Base-by-base conservation (phyloP, 2,888 invertebrate genomes). In the Dendrolimus houi region DNA sequence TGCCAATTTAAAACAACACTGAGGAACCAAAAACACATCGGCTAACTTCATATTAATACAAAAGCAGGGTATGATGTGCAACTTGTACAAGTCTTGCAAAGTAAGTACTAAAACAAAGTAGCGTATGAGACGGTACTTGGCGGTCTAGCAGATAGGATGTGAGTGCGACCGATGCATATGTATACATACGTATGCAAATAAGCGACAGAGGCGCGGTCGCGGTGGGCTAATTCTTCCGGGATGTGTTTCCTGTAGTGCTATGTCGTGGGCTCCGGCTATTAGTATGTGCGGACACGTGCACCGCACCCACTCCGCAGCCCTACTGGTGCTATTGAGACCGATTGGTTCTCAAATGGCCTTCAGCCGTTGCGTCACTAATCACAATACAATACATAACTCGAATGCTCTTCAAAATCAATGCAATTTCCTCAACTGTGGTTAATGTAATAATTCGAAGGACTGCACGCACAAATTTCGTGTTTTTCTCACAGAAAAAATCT, bases 191-290 rank as follows among this genome's bases (percentile, higher is more conserved):
- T 75, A 83, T 81, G 81, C 85, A 81, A 86, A 83, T 79, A 81
- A 73, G 75, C 73, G 67, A 71, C 67, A 70, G 68, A 75, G 75
- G 69, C 71, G 72, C 73, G 77, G 69, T 70, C 71, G 72, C 73
- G 77, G 69, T 70, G 74, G 75, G 75, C 74, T 85, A 81, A 85
- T 83, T 87, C 87, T 88, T 89, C 89, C 89, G 87, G 89, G 89
- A 89, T 82, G 89, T 86, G 72, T 88, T 85, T 89, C 89, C 89
- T 83, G 87, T 77, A 64, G 71, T 71, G 66, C 71, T 29, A 29
- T 29, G 29, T 6, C 29, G 29, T 68, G 68, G 65, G 64, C 57
- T 58, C 53, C 58, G 55, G 52, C 56, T 62, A 79, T 84, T 83
- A 81, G 77, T 83, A 85, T 84, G 79, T 69, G 68, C 72, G 68